These are phyloP conservation scores for Bovichtus variegatus DNA, from an alignment of 2,797 vertebrate species.

Conservation along the genomic window DNA sequence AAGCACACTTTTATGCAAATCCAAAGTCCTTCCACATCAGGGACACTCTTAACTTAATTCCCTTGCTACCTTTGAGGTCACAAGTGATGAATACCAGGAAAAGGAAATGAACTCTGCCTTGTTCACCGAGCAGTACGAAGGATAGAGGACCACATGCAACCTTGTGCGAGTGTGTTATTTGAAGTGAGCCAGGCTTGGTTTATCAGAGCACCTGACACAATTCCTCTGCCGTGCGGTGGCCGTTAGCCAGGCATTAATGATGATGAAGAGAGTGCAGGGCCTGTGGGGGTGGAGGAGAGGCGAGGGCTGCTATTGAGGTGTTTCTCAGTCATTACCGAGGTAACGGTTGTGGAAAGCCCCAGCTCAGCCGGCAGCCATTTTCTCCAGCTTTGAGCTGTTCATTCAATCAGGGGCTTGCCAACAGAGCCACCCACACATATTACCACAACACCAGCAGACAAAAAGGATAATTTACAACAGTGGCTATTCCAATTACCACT, in stretches of 20 bases:
- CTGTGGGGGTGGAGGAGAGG: conserved; percentile 41
- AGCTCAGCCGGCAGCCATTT: conserved; percentile 74
- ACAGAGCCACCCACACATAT: conserved; percentile 57
- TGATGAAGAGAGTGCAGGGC: conserved; percentile 71
- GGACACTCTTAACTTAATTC: conserved; percentile 9
- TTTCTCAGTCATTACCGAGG: conserved; percentile 75
- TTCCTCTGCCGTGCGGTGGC: conserved; percentile 57
- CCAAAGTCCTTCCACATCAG: conserved; percentile 18
- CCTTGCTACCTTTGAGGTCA: conserved; percentile 20
- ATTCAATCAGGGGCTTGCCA: conserved; percentile 65
- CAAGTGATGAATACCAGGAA: conserved; percentile 28
- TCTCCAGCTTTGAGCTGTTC: conserved; percentile 70
- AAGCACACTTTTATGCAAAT: conserved; percentile 7
- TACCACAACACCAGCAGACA: conserved; percentile 45
- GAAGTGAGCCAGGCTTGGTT: conserved; percentile 65
- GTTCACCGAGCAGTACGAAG: conserved; percentile 48
- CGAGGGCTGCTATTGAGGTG: conserved; percentile 65
- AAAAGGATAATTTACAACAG: conserved; percentile 38
- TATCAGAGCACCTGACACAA: conserved; percentile 70
- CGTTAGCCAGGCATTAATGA: conserved; percentile 79
- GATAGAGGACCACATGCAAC: conserved; percentile 39
- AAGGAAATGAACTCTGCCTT: conserved; percentile 45
- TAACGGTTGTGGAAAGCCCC: conserved; percentile 67
- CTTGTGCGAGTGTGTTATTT: conserved; percentile 47
- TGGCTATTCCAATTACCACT: conserved; percentile 32